A percentile compares a stretch with the other conserved stretches of the same genome.
Conservation (phyloP, 92 coral and sea anemone genomes). For the Blastomussa wellsi region DNA sequence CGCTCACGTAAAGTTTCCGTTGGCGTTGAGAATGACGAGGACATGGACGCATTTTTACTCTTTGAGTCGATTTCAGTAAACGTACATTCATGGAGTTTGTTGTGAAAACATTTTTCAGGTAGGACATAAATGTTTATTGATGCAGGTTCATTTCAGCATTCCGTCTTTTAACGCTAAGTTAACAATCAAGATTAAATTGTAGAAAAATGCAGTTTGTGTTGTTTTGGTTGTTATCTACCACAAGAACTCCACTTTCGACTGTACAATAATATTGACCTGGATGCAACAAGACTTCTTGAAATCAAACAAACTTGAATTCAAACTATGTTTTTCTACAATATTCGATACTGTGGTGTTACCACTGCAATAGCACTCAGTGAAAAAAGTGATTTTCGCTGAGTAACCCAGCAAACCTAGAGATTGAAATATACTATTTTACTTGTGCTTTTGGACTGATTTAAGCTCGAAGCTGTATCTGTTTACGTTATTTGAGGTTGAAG, state of each 20-base stretch:
- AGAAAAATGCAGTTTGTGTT: background rate
- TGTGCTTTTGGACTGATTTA: background rate
- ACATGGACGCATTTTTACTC: background rate
- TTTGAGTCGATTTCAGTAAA: background rate
- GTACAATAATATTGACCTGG: background rate
- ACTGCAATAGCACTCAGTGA: background rate
- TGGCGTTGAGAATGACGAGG: background rate
- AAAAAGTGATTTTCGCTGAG: background rate
- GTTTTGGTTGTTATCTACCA: background rate
- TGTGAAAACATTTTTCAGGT: constrained; percentile 16
- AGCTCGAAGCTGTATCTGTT: background rate
- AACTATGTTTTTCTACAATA: background rate
- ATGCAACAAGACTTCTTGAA: background rate
- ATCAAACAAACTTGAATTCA: background rate
- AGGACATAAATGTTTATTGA: background rate
- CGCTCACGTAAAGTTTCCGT: background rate
- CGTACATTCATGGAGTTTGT: background rate
- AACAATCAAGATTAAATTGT: background rate
- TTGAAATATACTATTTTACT: background rate
- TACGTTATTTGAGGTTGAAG: background rate
- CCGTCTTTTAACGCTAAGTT: background rate
- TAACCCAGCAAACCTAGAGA: background rate
- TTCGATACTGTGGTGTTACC: background rate
- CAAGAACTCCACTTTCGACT: background rate
- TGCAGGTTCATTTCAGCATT: background rate